Evolutionary conservation across 2,113 vertebrate species (phyloP).

Genomic region (Scophthalmus maximus): DNA sequence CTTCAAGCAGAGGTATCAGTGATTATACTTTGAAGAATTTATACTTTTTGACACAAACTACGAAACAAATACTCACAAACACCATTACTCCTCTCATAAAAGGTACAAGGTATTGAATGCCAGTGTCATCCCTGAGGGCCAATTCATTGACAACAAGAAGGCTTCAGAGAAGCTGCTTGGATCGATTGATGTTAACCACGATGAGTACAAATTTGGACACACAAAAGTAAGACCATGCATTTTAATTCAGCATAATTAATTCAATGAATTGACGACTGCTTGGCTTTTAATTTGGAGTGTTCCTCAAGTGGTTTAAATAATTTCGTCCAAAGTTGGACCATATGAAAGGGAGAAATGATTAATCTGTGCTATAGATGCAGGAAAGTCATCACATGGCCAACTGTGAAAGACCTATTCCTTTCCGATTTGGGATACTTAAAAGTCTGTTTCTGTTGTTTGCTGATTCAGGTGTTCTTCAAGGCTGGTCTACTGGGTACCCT

Average conservation of each 20-base stretch:
- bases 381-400: neutral
- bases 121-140: slow-evolving; percentile 37
- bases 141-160: slow-evolving; percentile 1
- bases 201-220: slow-evolving; percentile 43
- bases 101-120: slow-evolving; percentile 75
- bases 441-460: neutral
- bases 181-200: slow-evolving; percentile 39
- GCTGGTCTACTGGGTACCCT: slow-evolving; percentile 6
- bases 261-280: too few species aligned
- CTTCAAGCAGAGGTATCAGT: neutral
- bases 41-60: neutral
- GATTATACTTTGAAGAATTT: neutral
- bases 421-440: neutral
- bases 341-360: neutral
- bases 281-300: too few species aligned
- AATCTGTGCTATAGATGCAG: neutral
- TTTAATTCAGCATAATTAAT: too few species aligned
- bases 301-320: neutral
- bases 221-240: slow-evolving; percentile 21
- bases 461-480: slow-evolving; percentile 8
- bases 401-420: neutral
- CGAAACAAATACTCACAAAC: neutral
- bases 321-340: neutral
- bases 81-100: neutral
- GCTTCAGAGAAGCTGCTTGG: neutral